Conservation (phyloP, 2,797 vertebrate genomes). For the Taeniopygia guttata region DNA sequence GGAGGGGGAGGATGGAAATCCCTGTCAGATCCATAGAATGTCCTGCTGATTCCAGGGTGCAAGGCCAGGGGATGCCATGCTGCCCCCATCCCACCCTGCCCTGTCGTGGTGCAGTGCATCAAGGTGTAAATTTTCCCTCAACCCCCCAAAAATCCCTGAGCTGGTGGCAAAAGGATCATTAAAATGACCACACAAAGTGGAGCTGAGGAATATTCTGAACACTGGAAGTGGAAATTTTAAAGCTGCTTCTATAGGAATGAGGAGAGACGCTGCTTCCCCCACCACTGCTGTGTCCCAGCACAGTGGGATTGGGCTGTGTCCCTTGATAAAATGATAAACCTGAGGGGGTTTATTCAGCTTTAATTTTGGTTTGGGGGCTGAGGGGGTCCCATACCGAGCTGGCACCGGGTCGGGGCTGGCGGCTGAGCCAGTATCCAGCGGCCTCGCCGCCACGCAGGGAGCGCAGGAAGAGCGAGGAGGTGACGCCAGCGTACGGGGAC, state of each 20-base stretch:
- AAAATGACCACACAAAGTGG: no score
- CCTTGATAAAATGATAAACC: not conserved
- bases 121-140: not conserved
- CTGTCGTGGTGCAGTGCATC: fast-evolving
- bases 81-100: fast-evolving
- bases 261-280: not conserved
- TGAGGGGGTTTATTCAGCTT: fast-evolving
- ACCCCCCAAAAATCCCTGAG: fast-evolving
- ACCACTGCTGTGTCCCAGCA: fast-evolving
- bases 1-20: fast-evolving
- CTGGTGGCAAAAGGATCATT: not conserved
- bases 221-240: not conserved
- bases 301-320: fast-evolving
- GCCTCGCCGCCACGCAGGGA: slow-evolving; percentile 77
- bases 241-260: fast-evolving
- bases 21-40: fast-evolving
- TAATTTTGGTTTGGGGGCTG: fast-evolving
- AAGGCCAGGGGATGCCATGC: not conserved
- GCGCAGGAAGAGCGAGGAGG: slow-evolving; percentile 82
- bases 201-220: not conserved
- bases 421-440: slow-evolving; percentile 81
- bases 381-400: slow-evolving; percentile 73
- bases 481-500: slow-evolving; percentile 83
- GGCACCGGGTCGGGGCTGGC: slow-evolving; percentile 72
- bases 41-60: fast-evolving